Evolutionary conservation across 2,888 invertebrate genomes (phyloP).

Genomic region (Icerya purchasi): DNA sequence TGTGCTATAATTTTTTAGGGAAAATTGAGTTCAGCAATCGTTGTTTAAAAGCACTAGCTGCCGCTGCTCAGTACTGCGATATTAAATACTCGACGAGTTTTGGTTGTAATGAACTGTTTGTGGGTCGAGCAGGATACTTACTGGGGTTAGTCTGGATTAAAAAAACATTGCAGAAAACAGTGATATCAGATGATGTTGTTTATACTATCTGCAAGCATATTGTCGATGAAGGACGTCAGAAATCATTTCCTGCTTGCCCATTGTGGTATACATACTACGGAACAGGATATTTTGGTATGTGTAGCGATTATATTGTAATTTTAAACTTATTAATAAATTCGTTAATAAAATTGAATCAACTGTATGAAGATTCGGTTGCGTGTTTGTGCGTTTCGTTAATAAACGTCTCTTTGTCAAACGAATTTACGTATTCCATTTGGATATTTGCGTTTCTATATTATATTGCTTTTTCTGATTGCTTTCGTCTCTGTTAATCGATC

Average conservation of each 20-base stretch:
- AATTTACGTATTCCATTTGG: no score
- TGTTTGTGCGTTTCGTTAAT: no score
- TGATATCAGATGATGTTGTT: conserved; percentile 30
- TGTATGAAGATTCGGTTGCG: no score
- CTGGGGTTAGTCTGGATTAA: conserved; percentile 53
- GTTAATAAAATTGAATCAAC: not conserved
- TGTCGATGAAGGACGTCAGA: conserved; percentile 41
- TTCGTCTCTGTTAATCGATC: no score
- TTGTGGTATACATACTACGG: conserved; percentile 41
- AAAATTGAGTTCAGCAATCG: not conserved
- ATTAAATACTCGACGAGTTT: conserved; percentile 24
- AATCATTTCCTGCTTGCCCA: conserved; percentile 31
- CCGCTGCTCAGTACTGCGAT: not conserved
- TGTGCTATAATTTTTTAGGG: no score
- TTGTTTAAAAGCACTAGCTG: not conserved
- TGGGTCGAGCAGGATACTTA: conserved; percentile 64
- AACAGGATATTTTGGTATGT: conserved; percentile 42
- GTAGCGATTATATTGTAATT: not conserved
- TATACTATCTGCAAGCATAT: conserved; percentile 44
- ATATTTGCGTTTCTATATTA: no score
- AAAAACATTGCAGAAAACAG: conserved; percentile 30
- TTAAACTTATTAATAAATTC: not conserved
- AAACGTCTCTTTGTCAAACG: no score
- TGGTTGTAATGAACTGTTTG: conserved; percentile 64
- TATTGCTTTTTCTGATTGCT: no score